Evolutionary conservation across 2,113 vertebrate species (phyloP).

Genomic region (Sakesphorus luctuosus): DNA sequence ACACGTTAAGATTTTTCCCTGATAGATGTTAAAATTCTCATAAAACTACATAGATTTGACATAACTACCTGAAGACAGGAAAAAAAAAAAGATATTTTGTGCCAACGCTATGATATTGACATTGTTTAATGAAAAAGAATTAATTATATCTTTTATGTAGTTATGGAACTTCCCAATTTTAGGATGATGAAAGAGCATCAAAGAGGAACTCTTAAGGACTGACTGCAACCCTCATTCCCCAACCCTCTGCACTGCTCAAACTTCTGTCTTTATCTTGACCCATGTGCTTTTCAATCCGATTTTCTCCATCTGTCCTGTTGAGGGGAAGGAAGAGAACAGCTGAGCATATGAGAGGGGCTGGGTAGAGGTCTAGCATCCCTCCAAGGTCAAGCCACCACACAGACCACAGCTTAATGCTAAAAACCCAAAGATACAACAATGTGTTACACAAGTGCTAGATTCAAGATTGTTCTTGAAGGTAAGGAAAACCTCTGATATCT

Average conservation of each 20-base stretch:
- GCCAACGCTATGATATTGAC: not conserved
- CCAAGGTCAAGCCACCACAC: not conserved
- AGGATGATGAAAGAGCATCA: not conserved
- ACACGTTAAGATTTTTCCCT: not conserved
- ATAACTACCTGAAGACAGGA: not conserved
- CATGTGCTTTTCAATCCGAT: not conserved
- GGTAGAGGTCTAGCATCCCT: not conserved
- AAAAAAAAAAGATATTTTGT: not conserved
- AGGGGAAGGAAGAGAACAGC: not conserved
- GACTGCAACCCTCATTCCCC: fast-evolving
- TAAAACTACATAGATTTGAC: not conserved
- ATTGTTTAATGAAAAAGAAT: not conserved
- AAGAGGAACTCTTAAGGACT: not conserved
- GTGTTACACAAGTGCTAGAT: not conserved
- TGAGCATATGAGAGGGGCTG: not conserved
- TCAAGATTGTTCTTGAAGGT: not conserved
- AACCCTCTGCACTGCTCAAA: fast-evolving
- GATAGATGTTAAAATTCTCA: not conserved
- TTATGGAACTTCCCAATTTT: not conserved
- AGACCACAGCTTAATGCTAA: not conserved
- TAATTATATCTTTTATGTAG: not conserved
- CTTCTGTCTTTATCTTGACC: not conserved
- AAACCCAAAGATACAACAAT: fast-evolving
- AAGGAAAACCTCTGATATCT: not conserved
- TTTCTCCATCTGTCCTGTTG: not conserved